Percentiles rank a stretch among this genome's conserved stretches.
Evolutionary conservation across 1,140 invertebrate genomes (phyloP).

Genomic region (Halictus rubicundus): DNA sequence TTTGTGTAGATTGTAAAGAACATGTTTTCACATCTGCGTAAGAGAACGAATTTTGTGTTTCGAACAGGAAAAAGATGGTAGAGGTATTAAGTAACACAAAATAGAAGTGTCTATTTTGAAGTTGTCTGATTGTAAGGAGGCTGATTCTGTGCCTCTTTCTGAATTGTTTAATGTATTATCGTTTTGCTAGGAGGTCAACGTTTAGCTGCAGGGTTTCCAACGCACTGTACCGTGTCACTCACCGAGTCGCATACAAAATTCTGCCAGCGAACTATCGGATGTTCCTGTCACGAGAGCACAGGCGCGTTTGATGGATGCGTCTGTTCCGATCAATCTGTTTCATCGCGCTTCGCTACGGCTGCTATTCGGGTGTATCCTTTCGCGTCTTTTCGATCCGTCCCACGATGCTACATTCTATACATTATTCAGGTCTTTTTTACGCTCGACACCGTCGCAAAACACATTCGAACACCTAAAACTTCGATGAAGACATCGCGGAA

Average conservation of each 20-base stretch:
- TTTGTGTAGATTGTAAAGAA: no score
- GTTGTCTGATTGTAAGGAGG: no score
- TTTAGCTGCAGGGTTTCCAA: neutral
- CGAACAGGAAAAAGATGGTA: no score
- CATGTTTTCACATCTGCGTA: no score
- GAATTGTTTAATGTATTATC: no score
- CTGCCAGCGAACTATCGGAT: constrained; percentile 25
- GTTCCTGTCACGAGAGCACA: constrained; percentile 21
- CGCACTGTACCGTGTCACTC: neutral
- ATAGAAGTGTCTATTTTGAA: no score
- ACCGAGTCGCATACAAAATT: neutral
- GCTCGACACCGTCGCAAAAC: neutral
- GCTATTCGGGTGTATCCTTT: neutral
- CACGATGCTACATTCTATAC: neutral
- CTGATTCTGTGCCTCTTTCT: no score
- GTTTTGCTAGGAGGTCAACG: neutral
- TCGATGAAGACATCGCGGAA: neutral
- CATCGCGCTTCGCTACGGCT: constrained; percentile 6
- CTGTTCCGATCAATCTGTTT: constrained; percentile 37
- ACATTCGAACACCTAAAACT: neutral
- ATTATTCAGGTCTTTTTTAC: neutral
- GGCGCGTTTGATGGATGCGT: constrained; percentile 33
- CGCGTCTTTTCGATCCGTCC: neutral
- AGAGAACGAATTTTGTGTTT: no score
- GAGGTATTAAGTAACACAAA: no score